These are phyloP conservation scores for Apamea crenata DNA, from an alignment of 2,888 invertebrate genomes.

Conservation along the genomic window DNA sequence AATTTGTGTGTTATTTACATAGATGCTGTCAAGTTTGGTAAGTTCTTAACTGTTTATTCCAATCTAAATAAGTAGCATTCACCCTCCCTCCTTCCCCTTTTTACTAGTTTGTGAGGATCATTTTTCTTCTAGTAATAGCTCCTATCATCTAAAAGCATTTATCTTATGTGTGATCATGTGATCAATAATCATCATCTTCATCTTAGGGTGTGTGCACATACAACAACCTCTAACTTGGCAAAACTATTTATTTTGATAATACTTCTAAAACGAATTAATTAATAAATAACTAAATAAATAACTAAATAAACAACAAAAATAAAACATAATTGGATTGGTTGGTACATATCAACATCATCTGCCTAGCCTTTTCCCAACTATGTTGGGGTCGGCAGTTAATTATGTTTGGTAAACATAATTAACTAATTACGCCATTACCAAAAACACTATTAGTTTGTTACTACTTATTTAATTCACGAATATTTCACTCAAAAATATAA, in stretches of 20 bases:
- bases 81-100: not conserved
- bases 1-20: constrained; percentile 29
- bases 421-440: not conserved
- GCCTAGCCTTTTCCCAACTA: too few species aligned
- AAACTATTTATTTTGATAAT: too few species aligned
- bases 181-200: too few species aligned
- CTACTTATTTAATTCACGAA: not conserved
- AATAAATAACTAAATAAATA: too few species aligned
- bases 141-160: not conserved
- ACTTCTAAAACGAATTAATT: not conserved
- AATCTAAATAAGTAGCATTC: constrained; percentile 1
- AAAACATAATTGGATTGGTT: too few species aligned
- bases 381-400: too few species aligned
- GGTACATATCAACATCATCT: too few species aligned
- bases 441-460: not conserved
- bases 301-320: too few species aligned
- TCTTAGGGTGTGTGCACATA: not conserved
- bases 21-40: constrained; percentile 34
- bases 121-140: not conserved
- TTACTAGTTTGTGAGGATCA: not conserved
- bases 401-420: too few species aligned
- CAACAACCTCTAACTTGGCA: not conserved
- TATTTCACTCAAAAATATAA: not conserved
- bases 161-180: not conserved
- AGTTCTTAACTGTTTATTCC: constrained; percentile 1